phyloP scores from a whole-genome alignment of 2,797 vertebrate species.

The Falco rusticolus region DNA sequence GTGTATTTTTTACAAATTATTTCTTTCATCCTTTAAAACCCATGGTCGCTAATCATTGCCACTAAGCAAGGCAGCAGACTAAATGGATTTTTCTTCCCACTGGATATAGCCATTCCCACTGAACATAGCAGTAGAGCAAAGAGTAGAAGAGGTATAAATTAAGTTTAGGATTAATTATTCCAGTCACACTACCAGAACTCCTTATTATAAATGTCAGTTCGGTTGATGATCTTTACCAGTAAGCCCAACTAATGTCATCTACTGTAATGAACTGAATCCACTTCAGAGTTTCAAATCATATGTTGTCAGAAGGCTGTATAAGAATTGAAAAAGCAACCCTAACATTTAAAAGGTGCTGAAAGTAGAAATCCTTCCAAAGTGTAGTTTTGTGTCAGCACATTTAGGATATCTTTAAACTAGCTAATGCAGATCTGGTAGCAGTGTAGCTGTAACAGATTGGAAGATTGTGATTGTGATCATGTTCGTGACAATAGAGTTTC shows the following conservation, averaged over 20 bases:
- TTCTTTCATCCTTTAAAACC: not conserved
- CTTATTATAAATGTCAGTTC: not conserved
- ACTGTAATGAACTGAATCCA: not conserved
- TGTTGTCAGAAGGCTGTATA: not conserved
- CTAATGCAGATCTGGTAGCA: not conserved
- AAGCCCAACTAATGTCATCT: not conserved
- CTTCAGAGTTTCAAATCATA: not conserved
- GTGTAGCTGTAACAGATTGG: not conserved
- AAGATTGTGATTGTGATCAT: accelerated
- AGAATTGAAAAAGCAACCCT: not conserved
- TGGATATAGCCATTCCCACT: not conserved
- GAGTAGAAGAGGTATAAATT: not conserved
- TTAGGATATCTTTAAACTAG: not conserved
- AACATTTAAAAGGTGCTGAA: not conserved
- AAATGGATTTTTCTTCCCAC: not conserved
- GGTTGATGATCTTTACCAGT: not conserved
- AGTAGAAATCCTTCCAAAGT: not conserved
- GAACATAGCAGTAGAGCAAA: not conserved
- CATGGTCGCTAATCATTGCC: not conserved
- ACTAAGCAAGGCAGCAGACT: not conserved
- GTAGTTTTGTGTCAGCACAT: not conserved
- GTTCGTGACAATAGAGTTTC: not conserved
- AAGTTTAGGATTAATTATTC: not conserved
- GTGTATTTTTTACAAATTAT: not conserved
- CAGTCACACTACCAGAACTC: not conserved